A percentile compares a stretch with the other conserved stretches of the same genome.
Evolutionary conservation across 2,888 invertebrate species (phyloP).

Genomic region (Entomobrya multifasciata): DNA sequence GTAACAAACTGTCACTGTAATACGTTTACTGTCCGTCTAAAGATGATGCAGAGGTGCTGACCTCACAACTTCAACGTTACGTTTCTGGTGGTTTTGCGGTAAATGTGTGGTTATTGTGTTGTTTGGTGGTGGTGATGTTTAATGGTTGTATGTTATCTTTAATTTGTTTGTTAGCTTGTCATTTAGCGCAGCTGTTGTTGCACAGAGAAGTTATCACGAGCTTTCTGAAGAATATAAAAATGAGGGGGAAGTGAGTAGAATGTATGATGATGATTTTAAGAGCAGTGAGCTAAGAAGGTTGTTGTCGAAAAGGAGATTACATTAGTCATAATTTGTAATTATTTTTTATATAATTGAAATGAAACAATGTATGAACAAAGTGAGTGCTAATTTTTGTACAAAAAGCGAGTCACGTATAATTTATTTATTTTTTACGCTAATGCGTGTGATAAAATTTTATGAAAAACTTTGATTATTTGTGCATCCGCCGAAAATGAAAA

Average conservation of each 20-base stretch:
- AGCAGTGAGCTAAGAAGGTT: neutral
- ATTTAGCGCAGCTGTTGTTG: neutral
- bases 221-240: neutral
- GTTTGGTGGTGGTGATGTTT: too few relatives aligned
- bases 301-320: too few relatives aligned
- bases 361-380: neutral
- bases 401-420: too few relatives aligned
- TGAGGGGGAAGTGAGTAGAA: neutral
- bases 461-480: too few relatives aligned
- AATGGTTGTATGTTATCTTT: neutral
- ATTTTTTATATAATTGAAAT: too few relatives aligned
- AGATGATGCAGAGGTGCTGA: neutral
- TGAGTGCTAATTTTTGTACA: too few relatives aligned
- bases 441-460: too few relatives aligned
- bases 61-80: neutral
- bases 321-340: too few relatives aligned
- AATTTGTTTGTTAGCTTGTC: neutral
- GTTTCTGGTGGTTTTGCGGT: constrained; percentile 15
- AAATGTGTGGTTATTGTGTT: too few relatives aligned
- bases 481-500: too few relatives aligned
- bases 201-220: neutral
- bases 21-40: neutral
- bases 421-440: too few relatives aligned
- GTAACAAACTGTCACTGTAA: neutral
- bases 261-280: neutral